phyloP scores from a whole-genome alignment of 1,140 invertebrate genomes.

The Ceratina calcarata region DNA sequence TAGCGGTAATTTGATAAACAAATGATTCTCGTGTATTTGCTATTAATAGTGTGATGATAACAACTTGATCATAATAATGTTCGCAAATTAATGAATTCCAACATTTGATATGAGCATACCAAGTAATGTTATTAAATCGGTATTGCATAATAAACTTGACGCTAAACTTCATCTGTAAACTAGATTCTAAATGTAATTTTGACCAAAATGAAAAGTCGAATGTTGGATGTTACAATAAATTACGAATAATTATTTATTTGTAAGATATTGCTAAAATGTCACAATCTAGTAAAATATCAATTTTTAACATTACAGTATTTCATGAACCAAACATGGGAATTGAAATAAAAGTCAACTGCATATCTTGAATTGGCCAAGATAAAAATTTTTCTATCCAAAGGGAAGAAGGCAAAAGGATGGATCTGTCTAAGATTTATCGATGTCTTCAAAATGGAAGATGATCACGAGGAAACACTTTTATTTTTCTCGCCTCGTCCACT shows the following conservation, averaged over 20 bases:
- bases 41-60: background rate
- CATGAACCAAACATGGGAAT: no score
- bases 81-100: background rate
- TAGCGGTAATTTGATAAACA: background rate
- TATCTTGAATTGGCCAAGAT: no score
- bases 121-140: background rate
- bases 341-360: no score
- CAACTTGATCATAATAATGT: background rate
- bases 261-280: no score
- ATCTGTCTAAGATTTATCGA: conserved; percentile 56
- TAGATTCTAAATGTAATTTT: no score
- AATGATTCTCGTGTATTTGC: background rate
- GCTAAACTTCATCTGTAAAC: background rate
- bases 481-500: conserved; percentile 53
- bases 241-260: no score
- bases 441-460: conserved; percentile 46
- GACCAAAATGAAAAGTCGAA: no score
- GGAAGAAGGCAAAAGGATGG: conserved; percentile 4
- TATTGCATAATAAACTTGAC: background rate
- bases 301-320: no score
- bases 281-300: no score
- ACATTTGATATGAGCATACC: background rate
- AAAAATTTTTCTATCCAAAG: no score
- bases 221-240: no score
- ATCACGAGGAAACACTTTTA: conserved; percentile 47